phyloP scores from a whole-genome alignment of 2,888 invertebrate species.

The Leptinotarsa juncta region DNA sequence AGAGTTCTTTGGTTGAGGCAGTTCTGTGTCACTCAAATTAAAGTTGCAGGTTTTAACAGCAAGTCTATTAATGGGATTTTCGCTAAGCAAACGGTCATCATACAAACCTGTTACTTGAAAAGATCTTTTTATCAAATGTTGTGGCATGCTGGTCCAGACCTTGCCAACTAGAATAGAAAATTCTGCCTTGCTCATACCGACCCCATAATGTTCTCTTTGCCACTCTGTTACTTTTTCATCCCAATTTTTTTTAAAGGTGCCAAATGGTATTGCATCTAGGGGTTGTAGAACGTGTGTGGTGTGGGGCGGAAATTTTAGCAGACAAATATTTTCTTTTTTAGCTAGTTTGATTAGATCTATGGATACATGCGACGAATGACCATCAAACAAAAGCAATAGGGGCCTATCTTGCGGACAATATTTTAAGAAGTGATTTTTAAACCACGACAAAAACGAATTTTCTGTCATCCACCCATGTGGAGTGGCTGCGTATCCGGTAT shows the following conservation, averaged over 20 bases:
- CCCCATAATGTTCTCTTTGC: conserved; percentile 16
- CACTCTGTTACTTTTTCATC: conserved; percentile 16
- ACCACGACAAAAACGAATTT: conserved; percentile 9
- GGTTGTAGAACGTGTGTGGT: conserved; percentile 9
- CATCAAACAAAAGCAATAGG: conserved; percentile 15
- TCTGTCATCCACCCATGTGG: conserved; percentile 23
- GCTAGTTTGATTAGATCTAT: conserved; percentile 13
- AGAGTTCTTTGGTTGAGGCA: neutral
- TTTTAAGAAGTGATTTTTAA: conserved; percentile 1
- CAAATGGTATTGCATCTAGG: conserved; percentile 16
- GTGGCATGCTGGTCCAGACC: neutral
- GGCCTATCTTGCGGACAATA: neutral
- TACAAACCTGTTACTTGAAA: conserved; percentile 4
- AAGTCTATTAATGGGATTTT: conserved; percentile 6
- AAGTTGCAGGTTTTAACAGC: conserved; percentile 10
- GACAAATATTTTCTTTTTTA: conserved; percentile 9
- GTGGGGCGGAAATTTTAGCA: conserved; percentile 16
- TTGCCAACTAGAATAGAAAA: neutral
- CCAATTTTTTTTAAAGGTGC: conserved; percentile 2
- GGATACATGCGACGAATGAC: conserved; percentile 9
- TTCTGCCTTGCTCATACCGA: conserved; percentile 11
- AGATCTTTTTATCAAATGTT: neutral
- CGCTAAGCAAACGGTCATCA: neutral
- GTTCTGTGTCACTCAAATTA: neutral
- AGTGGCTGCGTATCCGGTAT: conserved; percentile 13